These are phyloP conservation scores for Tympanoctomys barrerae DNA, from an alignment of 2,797 vertebrate genomes.

Conservation along the genomic window DNA sequence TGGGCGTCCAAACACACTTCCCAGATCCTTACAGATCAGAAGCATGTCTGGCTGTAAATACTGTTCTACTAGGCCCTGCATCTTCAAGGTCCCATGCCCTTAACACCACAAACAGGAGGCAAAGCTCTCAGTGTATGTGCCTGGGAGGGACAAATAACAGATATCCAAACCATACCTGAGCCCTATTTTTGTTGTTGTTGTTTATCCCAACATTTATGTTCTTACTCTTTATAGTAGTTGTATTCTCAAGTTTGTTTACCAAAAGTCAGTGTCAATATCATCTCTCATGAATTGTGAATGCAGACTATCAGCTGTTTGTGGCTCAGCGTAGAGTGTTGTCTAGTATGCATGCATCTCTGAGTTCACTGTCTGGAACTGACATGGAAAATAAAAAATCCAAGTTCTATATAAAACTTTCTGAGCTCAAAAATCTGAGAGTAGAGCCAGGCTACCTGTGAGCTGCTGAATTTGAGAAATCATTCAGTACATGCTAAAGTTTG, in stretches of 20 bases:
- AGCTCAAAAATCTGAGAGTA: neutral
- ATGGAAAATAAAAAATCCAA: neutral
- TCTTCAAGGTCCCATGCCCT: neutral
- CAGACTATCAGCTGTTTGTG: neutral
- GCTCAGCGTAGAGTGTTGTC: neutral
- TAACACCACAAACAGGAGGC: neutral
- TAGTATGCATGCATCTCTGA: fast-evolving
- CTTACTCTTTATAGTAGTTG: neutral
- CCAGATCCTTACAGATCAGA: too few species aligned
- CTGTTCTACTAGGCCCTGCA: too few species aligned
- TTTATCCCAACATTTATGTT: neutral
- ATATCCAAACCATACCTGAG: too few species aligned
- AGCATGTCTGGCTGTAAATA: too few species aligned
- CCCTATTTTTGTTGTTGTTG: neutral
- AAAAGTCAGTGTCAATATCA: neutral
- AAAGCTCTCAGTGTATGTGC: neutral
- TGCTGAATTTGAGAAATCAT: neutral
- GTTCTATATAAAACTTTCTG: neutral
- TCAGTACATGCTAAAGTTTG: neutral
- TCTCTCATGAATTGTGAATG: neutral
- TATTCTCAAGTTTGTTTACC: neutral
- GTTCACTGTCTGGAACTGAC: neutral
- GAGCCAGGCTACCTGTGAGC: neutral
- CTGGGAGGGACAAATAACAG: neutral
- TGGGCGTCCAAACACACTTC: too few species aligned